phyloP scores from a whole-genome alignment of 2,888 invertebrate species.

The Meghimatium bilineatum region DNA sequence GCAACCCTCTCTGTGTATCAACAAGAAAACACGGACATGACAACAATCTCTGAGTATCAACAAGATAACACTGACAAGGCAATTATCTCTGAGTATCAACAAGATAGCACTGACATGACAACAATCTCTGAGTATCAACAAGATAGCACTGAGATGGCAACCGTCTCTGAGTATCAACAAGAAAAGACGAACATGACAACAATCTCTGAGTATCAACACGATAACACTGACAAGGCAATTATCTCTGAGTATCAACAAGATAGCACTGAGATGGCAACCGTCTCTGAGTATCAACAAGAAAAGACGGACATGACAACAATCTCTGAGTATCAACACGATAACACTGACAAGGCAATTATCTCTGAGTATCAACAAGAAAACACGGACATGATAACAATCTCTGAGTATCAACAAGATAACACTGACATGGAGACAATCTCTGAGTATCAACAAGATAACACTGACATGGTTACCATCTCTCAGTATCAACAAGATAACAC shows the following conservation, averaged over 20 bases:
- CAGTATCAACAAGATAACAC: not conserved
- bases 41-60: not conserved
- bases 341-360: not conserved
- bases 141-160: not conserved
- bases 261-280: not conserved
- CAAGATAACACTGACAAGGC: not conserved
- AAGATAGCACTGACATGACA: not conserved
- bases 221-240: not conserved
- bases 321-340: not conserved
- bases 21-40: not conserved
- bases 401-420: not conserved
- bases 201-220: not conserved
- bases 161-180: not conserved
- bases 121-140: not conserved
- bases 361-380: slow-evolving; percentile 15
- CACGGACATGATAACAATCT: not conserved
- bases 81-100: not conserved
- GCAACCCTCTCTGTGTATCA: not conserved
- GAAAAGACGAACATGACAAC: not conserved
- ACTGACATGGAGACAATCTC: not conserved
- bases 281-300: not conserved
- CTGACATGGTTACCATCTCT: not conserved
- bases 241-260: not conserved
- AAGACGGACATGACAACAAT: not conserved
- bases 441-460: not conserved